Evolutionary conservation across 1,140 invertebrate species (phyloP).

Genomic region (Drosophila nigrodunni): DNA sequence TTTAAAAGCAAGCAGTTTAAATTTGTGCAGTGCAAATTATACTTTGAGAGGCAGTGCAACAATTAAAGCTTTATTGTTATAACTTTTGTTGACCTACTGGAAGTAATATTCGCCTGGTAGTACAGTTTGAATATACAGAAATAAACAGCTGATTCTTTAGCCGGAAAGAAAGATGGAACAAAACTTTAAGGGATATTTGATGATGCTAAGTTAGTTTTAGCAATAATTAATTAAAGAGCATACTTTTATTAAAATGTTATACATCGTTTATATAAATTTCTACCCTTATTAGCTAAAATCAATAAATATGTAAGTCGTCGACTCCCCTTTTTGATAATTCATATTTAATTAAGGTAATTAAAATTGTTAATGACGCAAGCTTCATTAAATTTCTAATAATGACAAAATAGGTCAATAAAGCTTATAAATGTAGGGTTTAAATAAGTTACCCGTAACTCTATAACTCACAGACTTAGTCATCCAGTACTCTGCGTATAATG

Average conservation of each 20-base stretch:
- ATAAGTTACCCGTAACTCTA: neutral
- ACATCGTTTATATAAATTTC: neutral
- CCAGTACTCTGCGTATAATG: slow-evolving; percentile 14
- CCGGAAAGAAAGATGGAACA: too few species aligned
- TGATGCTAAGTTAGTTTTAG: too few species aligned
- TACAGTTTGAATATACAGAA: too few species aligned
- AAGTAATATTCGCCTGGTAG: too few species aligned
- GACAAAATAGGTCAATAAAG: neutral
- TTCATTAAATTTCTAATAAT: neutral
- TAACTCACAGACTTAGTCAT: neutral
- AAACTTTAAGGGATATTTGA: too few species aligned
- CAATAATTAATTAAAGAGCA: too few species aligned
- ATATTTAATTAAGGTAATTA: neutral
- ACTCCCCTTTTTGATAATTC: neutral
- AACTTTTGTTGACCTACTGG: too few species aligned
- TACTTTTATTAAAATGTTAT: too few species aligned
- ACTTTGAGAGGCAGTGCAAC: too few species aligned
- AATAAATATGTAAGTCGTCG: neutral
- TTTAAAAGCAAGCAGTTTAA: slow-evolving; percentile 1
- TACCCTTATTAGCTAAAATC: neutral
- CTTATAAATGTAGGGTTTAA: neutral
- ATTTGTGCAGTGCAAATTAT: too few species aligned
- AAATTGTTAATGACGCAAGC: neutral
- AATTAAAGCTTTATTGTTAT: too few species aligned
- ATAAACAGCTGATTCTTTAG: too few species aligned